Percentiles rank a stretch among this genome's conserved stretches.
phyloP scores from a whole-genome alignment of 2,888 invertebrate genomes.

The Leptinotarsa rubiginosa region DNA sequence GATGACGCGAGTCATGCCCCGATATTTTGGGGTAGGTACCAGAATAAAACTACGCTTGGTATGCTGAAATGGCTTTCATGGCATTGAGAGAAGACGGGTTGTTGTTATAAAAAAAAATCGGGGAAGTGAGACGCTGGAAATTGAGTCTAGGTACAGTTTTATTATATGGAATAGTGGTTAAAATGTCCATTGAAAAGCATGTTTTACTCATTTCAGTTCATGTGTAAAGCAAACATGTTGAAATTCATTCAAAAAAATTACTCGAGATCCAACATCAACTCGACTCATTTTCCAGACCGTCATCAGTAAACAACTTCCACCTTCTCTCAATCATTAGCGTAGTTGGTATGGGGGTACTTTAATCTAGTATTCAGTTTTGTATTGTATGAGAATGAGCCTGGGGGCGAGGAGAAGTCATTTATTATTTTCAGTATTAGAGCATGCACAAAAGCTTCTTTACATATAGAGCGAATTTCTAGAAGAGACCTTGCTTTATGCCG shows the following conservation, averaged over 20 bases:
- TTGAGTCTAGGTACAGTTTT: neutral
- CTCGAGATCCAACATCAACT: neutral
- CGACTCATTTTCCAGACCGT: neutral
- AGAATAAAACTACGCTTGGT: constrained; percentile 34
- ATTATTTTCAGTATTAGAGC: constrained; percentile 32
- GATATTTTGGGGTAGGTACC: constrained; percentile 60
- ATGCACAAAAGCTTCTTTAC: constrained; percentile 30
- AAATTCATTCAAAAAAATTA: too few species aligned
- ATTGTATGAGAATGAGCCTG: constrained; percentile 17
- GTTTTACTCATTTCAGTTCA: too few species aligned
- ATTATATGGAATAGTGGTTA: too few species aligned
- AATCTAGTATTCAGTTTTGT: neutral
- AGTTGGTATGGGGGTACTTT: constrained; percentile 3
- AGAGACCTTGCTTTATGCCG: constrained; percentile 2
- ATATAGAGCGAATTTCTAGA: constrained; percentile 19
- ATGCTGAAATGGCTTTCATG: constrained; percentile 42
- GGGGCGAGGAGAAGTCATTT: neutral
- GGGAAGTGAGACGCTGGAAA: neutral
- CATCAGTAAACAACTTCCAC: neutral
- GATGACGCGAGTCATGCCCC: constrained; percentile 60
- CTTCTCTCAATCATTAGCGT: constrained; percentile 21
- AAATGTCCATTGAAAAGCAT: too few species aligned
- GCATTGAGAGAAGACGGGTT: constrained; percentile 18
- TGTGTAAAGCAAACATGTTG: too few species aligned
- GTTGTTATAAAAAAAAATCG: too few species aligned